Percentiles rank a stretch among this genome's conserved stretches.
These are phyloP conservation scores for Albula goreensis DNA, from an alignment of 2,113 vertebrate genomes.

Conservation along the genomic window DNA sequence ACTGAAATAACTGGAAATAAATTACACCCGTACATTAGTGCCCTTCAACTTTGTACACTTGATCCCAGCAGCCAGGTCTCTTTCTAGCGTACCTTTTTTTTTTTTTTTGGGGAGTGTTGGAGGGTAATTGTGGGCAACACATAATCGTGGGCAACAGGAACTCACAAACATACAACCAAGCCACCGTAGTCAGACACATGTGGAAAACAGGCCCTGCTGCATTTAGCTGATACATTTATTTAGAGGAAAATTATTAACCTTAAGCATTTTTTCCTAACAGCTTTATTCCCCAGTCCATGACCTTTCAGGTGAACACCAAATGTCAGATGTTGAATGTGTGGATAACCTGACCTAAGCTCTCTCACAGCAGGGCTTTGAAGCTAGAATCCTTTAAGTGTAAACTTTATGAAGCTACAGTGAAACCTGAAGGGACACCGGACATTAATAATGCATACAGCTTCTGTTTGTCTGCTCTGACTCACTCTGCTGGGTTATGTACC, in stretches of 20 bases:
- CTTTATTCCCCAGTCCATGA: conserved; percentile 53
- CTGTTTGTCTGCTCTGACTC: conserved; percentile 61
- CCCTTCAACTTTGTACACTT: not conserved
- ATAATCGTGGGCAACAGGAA: not conserved
- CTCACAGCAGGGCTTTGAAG: conserved; percentile 39
- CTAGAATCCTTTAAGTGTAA: conserved; percentile 42
- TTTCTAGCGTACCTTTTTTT: not conserved
- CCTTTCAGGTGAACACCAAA: conserved; percentile 60
- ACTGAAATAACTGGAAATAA: not conserved
- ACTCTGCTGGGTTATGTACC: conserved; percentile 35
- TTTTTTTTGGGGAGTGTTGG: not conserved
- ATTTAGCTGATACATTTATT: conserved; percentile 46
- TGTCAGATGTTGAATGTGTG: conserved; percentile 39
- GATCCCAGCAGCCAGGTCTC: not conserved
- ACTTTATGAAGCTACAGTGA: conserved; percentile 54
- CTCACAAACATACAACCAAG: not conserved
- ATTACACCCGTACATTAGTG: not conserved
- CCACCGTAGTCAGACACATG: not conserved
- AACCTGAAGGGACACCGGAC: conserved; percentile 44
- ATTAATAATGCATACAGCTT: conserved; percentile 56
- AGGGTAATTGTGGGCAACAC: not conserved
- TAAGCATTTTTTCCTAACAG: conserved; percentile 32
- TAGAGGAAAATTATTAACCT: conserved; percentile 37
- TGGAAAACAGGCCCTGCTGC: conserved; percentile 22
- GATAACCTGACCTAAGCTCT: conserved; percentile 43